Evolutionary conservation across 2,888 invertebrate genomes (phyloP), one percentile per base, ranked within the genome.

Genomic region (Scaptomyza reducta): DNA sequence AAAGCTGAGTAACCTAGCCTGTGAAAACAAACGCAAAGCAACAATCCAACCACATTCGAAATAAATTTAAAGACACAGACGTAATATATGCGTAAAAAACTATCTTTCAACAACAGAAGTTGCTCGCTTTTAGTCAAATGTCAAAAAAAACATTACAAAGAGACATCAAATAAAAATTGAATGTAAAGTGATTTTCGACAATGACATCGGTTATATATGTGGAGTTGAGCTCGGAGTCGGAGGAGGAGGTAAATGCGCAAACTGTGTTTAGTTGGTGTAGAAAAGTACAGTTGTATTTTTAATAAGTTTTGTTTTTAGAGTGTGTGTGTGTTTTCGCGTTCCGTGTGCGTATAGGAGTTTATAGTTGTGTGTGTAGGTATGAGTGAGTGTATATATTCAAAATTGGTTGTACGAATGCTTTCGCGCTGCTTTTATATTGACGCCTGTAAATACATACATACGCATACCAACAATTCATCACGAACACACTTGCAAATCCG

Each of bases 201-300:
- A 90, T 91, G 89, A 89, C 88, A 76, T 88, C 90, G 61, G 89
- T 91, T 76, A 91, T 91, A 78, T 90, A 89, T 66, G 87, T 91
- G 79, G 91, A 91, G 84, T 89, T 91, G 55, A 91, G 91, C 70
- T 71, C 82, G 57, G 92, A 92, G 66, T 77, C 84, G 25, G 92
- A 92, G 77, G 92, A 91, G 78, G 92, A 92, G 90, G 91, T 91
- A 90, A 90, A 87, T 71, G 74, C 74, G 61, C 38, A 47, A 58
- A 35, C 60, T 47, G 62, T 27, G 44, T 53, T 68, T 66, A 77
- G 65, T 61, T 75, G 67, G 67, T 77, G 76, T 79, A 59, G 63
- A 75, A 83, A 85, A 83, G 83, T 83, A 82, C 86, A 85, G 83
- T 78, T 79, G 77, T 83, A 76, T 78, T 74, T 85, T 73, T 73